Percentiles rank a stretch among this genome's conserved stretches.
These are phyloP conservation scores for Toxotes chatareus DNA, from an alignment of 2,113 vertebrate species.

Conservation along the genomic window DNA sequence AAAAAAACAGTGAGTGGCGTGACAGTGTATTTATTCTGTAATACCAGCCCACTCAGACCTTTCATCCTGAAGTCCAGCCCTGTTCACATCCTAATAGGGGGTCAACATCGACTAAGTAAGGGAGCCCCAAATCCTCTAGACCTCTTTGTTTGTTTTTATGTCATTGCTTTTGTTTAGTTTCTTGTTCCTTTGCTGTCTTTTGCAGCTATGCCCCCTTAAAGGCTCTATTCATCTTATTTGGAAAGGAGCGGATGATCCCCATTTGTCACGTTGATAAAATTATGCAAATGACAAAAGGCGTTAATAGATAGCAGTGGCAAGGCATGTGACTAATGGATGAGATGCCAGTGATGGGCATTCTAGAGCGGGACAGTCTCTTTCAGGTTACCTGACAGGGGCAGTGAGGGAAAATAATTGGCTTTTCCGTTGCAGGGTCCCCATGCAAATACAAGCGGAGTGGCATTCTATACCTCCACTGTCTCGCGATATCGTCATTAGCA, in stretches of 20 bases:
- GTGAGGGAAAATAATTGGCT: constrained; percentile 86
- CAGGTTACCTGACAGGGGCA: constrained; percentile 84
- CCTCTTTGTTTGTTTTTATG: constrained; percentile 71
- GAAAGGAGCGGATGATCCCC: constrained; percentile 79
- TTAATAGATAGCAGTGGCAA: constrained; percentile 81
- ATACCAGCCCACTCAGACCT: constrained; percentile 47
- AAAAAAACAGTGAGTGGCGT: constrained; percentile 58
- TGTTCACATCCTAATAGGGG: constrained; percentile 63
- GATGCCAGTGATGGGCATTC: constrained; percentile 75
- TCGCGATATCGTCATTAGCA: constrained; percentile 77
- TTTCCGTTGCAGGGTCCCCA: constrained; percentile 77
- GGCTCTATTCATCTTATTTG: constrained; percentile 82
- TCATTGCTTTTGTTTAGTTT: constrained; percentile 69
- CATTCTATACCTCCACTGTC: constrained; percentile 61
- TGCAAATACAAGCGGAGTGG: constrained; percentile 76
- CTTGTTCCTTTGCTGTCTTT: constrained; percentile 51
- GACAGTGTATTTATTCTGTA: constrained; percentile 62
- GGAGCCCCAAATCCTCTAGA: constrained; percentile 45
- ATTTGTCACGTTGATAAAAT: constrained; percentile 85
- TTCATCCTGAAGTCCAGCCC: constrained; percentile 47
- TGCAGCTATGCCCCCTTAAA: constrained; percentile 64
- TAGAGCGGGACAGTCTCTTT: constrained; percentile 80
- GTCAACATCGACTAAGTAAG: constrained; percentile 48
- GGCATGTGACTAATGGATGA: constrained; percentile 82
- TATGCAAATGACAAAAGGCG: constrained; percentile 85